phyloP scores from a whole-genome alignment of 1,140 invertebrate genomes.

The Episyrphus balteatus region DNA sequence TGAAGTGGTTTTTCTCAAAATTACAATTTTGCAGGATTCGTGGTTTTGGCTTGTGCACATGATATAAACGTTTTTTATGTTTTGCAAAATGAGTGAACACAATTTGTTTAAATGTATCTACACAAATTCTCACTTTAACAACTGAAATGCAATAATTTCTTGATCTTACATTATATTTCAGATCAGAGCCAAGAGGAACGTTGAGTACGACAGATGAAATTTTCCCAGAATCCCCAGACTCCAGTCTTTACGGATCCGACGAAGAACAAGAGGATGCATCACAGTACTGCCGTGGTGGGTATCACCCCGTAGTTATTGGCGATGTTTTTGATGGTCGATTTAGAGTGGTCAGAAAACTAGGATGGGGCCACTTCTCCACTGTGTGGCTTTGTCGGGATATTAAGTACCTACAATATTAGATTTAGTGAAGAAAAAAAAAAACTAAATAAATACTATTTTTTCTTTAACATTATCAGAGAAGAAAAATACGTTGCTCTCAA shows the following conservation, averaged over 20 bases:
- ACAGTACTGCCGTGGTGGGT: constrained; percentile 92
- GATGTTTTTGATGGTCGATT: constrained; percentile 89
- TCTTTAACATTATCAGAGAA: constrained; percentile 39
- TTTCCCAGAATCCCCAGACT: constrained; percentile 33
- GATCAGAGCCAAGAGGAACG: constrained; percentile 33
- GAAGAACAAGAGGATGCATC: constrained; percentile 92
- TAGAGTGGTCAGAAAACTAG: constrained; percentile 91
- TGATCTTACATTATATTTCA: constrained; percentile 16
- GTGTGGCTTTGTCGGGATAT: constrained; percentile 97
- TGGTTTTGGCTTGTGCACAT: too few relatives aligned
- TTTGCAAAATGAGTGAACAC: too few relatives aligned
- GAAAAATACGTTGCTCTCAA: constrained; percentile 94
- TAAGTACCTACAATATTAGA: constrained; percentile 22
- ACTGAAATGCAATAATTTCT: too few relatives aligned
- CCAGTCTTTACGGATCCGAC: constrained; percentile 43
- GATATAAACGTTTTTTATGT: too few relatives aligned
- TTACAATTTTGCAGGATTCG: too few relatives aligned
- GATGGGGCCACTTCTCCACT: constrained; percentile 97
- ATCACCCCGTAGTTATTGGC: constrained; percentile 88
- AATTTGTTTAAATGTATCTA: too few relatives aligned
- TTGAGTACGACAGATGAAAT: constrained; percentile 31
- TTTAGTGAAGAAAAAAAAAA: neutral
- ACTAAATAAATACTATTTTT: neutral
- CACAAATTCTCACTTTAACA: too few relatives aligned
- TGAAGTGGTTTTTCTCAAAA: too few relatives aligned